phyloP scores from a whole-genome alignment of 2,888 invertebrate species.

The Byasa hedistus region DNA sequence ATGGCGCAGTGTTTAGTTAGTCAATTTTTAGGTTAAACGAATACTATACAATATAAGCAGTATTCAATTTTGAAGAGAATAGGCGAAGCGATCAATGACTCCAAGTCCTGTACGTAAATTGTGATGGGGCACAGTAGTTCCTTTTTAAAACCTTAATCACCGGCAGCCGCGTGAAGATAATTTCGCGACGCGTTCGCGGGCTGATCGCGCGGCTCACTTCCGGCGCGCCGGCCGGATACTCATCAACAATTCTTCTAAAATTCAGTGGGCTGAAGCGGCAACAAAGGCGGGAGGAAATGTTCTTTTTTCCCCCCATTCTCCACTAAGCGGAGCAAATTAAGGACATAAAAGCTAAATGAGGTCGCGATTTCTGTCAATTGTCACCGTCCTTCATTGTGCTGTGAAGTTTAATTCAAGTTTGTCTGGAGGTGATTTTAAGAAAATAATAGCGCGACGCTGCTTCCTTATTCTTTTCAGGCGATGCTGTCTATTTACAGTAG shows the following conservation, averaged over 20 bases:
- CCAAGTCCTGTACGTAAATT: too few relatives aligned
- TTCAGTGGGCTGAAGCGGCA: slow-evolving; percentile 51
- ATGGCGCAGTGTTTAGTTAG: too few relatives aligned
- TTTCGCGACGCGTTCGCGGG: not conserved
- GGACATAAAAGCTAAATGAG: slow-evolving; percentile 67
- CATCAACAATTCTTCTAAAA: slow-evolving; percentile 49
- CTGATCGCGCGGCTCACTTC: not conserved
- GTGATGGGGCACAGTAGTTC: too few relatives aligned
- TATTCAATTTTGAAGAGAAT: too few relatives aligned
- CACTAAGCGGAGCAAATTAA: slow-evolving; percentile 67
- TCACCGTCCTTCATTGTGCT: slow-evolving; percentile 37
- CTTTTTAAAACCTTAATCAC: too few relatives aligned
- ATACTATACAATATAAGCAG: too few relatives aligned
- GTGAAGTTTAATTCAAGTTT: slow-evolving; percentile 36
- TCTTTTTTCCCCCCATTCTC: slow-evolving; percentile 49
- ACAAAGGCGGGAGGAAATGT: slow-evolving; percentile 57
- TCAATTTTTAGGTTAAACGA: too few relatives aligned
- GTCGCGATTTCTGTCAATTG: slow-evolving; percentile 63
- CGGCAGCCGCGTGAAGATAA: not conserved
- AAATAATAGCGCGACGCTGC: slow-evolving; percentile 21
- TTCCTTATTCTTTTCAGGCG: slow-evolving; percentile 21
- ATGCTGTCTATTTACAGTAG: slow-evolving; percentile 5
- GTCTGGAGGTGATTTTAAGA: slow-evolving; percentile 34
- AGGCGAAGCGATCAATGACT: too few relatives aligned
- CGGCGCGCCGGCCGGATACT: slow-evolving; percentile 30